phyloP scores from a whole-genome alignment of 2,113 vertebrate species.

The Phoxinus phoxinus region DNA sequence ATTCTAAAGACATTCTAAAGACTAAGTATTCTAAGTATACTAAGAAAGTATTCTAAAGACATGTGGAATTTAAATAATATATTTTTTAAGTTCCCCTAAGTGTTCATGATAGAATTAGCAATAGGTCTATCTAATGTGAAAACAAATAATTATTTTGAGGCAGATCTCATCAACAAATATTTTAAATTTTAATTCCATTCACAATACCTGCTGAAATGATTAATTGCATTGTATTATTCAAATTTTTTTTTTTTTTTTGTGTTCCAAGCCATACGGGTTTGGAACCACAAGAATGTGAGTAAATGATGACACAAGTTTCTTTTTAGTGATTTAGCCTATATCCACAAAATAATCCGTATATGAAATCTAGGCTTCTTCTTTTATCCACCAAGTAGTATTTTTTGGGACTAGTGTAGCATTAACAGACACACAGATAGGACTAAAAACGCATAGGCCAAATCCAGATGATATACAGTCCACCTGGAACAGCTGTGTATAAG shows the following conservation, averaged over 20 bases:
- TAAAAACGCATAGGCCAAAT: constrained; percentile 59
- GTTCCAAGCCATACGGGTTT: background rate
- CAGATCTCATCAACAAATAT: background rate
- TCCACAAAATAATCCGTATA: too few species aligned
- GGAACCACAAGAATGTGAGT: background rate
- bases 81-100: background rate
- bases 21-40: too few species aligned
- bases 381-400: background rate
- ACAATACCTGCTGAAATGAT: background rate
- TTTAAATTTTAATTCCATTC: background rate
- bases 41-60: too few species aligned
- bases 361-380: background rate
- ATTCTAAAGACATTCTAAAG: background rate
- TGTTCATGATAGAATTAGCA: background rate
- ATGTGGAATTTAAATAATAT: background rate
- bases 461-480: constrained; percentile 58
- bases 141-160: background rate
- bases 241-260: background rate
- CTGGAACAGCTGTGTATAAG: constrained; percentile 66
- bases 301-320: background rate
- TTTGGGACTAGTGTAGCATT: constrained; percentile 37
- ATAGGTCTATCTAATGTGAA: background rate
- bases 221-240: background rate
- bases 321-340: background rate
- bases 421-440: constrained; percentile 56